A percentile compares a stretch with the other conserved stretches of the same genome.
Evolutionary conservation across 1,140 invertebrate species (phyloP).

Genomic region (Procambarus virginalis): DNA sequence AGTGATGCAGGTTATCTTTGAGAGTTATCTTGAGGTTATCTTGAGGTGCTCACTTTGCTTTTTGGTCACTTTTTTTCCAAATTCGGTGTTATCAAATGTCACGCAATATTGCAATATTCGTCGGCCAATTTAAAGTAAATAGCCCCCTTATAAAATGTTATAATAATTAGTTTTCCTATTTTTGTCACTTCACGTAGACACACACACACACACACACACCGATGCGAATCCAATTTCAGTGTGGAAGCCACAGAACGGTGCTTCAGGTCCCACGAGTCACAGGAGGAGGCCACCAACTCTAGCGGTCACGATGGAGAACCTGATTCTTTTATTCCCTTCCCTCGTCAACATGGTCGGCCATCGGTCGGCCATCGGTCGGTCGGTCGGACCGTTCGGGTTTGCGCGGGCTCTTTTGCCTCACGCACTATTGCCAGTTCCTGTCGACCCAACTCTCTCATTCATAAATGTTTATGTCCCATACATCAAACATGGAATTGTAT

Average conservation of each 20-base stretch:
- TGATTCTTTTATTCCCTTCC: conserved; percentile 62
- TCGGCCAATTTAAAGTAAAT: too few species aligned
- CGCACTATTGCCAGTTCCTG: conserved; percentile 42
- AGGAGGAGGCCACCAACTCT: conserved; percentile 48
- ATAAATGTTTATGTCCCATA: background rate
- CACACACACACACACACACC: background rate
- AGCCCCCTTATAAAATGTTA: too few species aligned
- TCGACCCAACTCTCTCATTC: background rate
- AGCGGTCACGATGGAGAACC: conserved; percentile 59
- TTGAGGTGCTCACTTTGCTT: too few species aligned
- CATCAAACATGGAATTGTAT: background rate
- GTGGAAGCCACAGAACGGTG: background rate
- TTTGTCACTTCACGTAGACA: background rate
- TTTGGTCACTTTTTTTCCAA: too few species aligned
- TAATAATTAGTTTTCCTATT: background rate
- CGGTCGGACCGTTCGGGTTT: conserved; percentile 26
- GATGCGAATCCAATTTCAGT: background rate
- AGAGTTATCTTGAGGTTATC: too few species aligned
- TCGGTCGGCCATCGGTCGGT: background rate
- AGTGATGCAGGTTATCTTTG: too few species aligned
- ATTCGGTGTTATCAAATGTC: too few species aligned
- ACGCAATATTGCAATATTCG: too few species aligned
- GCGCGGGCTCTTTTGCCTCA: conserved; percentile 16
- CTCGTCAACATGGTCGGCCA: conserved; percentile 53
- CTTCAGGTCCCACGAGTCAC: background rate